phyloP scores from a whole-genome alignment of 2,113 vertebrate genomes.

The Plecotus auritus region DNA sequence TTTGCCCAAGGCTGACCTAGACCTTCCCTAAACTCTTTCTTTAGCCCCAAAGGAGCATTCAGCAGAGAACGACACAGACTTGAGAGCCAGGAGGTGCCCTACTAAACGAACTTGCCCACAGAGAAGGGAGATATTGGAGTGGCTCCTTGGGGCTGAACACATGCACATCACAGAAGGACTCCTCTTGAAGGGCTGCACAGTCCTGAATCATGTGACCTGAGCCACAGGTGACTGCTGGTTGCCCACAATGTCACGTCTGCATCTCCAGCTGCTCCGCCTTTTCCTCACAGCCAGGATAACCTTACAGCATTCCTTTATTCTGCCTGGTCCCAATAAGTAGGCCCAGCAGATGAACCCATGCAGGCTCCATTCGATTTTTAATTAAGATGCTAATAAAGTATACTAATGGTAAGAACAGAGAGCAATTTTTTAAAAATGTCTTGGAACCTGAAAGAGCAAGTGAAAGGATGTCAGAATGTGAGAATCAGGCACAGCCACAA shows the following conservation, averaged over 20 bases:
- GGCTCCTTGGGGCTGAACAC: background rate
- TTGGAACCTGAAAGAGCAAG: constrained; percentile 36
- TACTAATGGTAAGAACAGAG: background rate
- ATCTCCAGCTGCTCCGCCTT: background rate
- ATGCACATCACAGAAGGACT: background rate
- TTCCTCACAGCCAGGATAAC: background rate
- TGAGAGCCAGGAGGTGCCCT: background rate
- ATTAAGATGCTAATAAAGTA: constrained; percentile 25
- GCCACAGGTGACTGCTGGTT: background rate
- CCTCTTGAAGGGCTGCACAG: background rate
- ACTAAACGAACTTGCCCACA: background rate
- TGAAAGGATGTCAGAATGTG: constrained; percentile 28
- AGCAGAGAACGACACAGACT: background rate
- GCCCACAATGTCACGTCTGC: background rate
- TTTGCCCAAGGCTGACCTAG: too few relatives aligned
- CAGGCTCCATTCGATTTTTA: constrained; percentile 10
- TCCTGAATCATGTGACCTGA: background rate
- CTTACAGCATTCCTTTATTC: background rate
- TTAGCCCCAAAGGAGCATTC: background rate
- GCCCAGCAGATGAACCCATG: background rate
- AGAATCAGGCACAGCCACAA: background rate
- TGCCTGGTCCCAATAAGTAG: background rate
- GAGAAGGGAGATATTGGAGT: background rate
- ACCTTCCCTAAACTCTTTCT: background rate
- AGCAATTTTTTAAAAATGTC: background rate